Evolutionary conservation across 2,888 invertebrate genomes (phyloP), one percentile per base, ranked within the genome.

Genomic region (Caenorhabditis angaria): DNA sequence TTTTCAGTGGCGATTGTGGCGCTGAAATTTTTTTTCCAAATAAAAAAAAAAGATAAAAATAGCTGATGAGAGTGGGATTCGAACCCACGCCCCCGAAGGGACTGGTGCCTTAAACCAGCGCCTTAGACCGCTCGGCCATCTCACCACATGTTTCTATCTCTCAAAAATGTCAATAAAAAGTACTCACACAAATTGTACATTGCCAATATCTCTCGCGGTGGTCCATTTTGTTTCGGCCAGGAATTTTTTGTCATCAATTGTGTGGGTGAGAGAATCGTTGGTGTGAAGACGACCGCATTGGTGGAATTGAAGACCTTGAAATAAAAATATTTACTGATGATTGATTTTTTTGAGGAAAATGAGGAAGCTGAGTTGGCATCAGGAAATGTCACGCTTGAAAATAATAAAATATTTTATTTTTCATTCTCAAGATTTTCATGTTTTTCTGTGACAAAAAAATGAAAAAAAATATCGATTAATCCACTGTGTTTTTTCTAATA

Each of bases 41-140:
- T 56, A 12, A 27, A n/a, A 41, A 51, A 32, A 59, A 41, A 54
- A n/a, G 53, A 60, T 54, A 68, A 69, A 69, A 41, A 27, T n/a
- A 41, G 63, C 74, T 79, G 79, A 79, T 56, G 81, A 82, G 81
- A 83, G 92, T 92, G 92, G 92, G 92, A 92, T 92, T 92, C 92
- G 92, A 92, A 92, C 92, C 92, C 92, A 92, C 92, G 92, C 92
- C 92, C 85, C 88, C 92, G 92, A 92, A 90, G 92, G 92, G 92
- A 92, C 93, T 93, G 81, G 82, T 80, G 92, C 92, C 93, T 93
- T 92, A 93, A 93, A 92, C 92, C 92, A 92, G 92, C 92, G 92
- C 92, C 92, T 92, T 92, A 92, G 92, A 92, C 92, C 92, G 92
- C 92, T 92, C 92, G 57, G 60, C 60, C 56, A 59, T 56, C 56